Base-by-base conservation (phyloP, 2,888 invertebrate species). In the Drosophila meridionalis region DNA sequence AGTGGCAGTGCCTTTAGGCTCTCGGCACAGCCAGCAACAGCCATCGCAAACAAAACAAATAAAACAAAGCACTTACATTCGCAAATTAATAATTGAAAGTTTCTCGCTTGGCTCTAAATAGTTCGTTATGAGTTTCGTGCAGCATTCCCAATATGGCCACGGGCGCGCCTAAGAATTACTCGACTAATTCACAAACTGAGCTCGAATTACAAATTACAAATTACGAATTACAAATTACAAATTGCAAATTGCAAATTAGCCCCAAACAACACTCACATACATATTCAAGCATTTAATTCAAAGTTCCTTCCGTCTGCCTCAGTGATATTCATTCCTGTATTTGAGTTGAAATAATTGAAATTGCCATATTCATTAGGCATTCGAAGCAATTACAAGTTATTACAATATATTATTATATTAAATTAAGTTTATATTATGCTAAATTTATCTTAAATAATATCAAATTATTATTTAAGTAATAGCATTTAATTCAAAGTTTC, bases 61-160 rank as follows among this genome's bases (percentile, higher is more conserved):
- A 34, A 30, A 61, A 43, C 65, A 20, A 69, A 50, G 56, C 45
- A 40, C 45, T 67, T 52, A 62, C 30, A 48, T 56, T 76, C 61
- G 48, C 62, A 71, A 56, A 66, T 63, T 52, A 45, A 57, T 63
- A 59, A 62, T 56, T 66, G 57, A 60, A 71, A 76, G 66, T 76
- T 71, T 45, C 48, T 40, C 55, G 4, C 45, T 20, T 14, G 38
- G 4, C 6, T 32, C 50, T 26, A 48, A 60, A 34, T 65, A 61
- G 65, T 65, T 65, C 36, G 61, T 61, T 65, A 50, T 34, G 20
- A 40, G 43, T 42, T 48, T n/a, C 36, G 11, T 53, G 14, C 32
- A 64, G 53, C 58, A 53, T 70, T 32, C 11, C 14, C 28, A 56
- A 43, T 38, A 26, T 63, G 45, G 38, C 63, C 63, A n/a, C 30